Percentiles rank a stretch among this genome's conserved stretches.
These are phyloP conservation scores for Caenorhabditis angaria DNA, from an alignment of 2,888 invertebrate genomes.

Conservation along the genomic window DNA sequence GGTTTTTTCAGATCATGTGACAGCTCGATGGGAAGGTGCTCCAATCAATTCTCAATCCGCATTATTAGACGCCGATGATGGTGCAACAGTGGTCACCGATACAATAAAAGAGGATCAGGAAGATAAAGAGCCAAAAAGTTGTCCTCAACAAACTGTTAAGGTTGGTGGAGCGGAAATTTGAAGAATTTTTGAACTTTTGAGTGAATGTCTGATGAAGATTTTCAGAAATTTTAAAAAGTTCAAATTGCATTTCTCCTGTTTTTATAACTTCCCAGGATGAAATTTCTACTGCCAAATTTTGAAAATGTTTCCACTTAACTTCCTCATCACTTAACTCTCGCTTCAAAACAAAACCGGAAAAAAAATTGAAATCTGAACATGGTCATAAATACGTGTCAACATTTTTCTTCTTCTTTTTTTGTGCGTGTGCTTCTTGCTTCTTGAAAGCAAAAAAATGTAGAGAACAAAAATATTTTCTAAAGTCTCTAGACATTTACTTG, in stretches of 20 bases:
- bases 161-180: too few relatives aligned
- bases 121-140: constrained; percentile 63
- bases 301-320: not conserved
- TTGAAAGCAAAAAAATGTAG: not conserved
- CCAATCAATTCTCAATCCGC: constrained; percentile 64
- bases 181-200: too few relatives aligned
- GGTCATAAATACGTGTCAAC: not conserved
- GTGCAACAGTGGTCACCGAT: constrained; percentile 68
- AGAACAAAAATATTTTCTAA: not conserved
- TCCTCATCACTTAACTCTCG: not conserved
- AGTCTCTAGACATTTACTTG: constrained; percentile 2
- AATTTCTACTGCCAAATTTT: too few relatives aligned
- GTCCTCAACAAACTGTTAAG: constrained; percentile 68
- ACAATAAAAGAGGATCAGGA: constrained; percentile 68
- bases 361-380: not conserved
- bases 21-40: constrained; percentile 69
- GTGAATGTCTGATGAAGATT: too few relatives aligned
- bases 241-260: too few relatives aligned
- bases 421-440: too few relatives aligned
- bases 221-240: too few relatives aligned
- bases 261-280: too few relatives aligned
- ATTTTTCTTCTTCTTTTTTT: not conserved
- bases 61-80: constrained; percentile 68
- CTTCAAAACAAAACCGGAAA: too few relatives aligned
- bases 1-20: constrained; percentile 66